These are phyloP conservation scores for Smutsia temminckii DNA, from an alignment of 2,797 vertebrate species.

Conservation along the genomic window DNA sequence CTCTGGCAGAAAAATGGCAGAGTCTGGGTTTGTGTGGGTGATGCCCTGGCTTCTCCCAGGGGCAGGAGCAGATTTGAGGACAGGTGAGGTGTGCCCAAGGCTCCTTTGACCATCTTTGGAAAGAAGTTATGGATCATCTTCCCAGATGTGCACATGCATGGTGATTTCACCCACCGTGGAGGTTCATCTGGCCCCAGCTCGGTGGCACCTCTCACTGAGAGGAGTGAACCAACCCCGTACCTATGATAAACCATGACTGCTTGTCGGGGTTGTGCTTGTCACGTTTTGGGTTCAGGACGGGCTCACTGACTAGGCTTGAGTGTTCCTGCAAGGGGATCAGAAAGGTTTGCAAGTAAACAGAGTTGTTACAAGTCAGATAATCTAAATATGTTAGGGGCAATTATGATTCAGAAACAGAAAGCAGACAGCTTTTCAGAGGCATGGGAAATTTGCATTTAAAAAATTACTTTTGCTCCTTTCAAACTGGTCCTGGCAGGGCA, in stretches of 20 bases:
- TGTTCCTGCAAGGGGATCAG: not conserved
- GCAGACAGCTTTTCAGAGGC: not conserved
- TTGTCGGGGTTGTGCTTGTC: rapidly evolving
- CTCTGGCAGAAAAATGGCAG: not conserved
- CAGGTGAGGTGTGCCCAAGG: not conserved
- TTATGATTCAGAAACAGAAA: not conserved
- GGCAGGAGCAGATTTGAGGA: not conserved
- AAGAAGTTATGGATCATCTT: not conserved
- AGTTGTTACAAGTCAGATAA: too few species aligned
- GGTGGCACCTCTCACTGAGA: not conserved
- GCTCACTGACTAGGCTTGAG: not conserved
- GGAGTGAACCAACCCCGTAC: rapidly evolving
- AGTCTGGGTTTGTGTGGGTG: too few species aligned
- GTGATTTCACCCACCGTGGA: too few species aligned
- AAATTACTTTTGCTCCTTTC: not conserved
- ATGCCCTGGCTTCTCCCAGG: not conserved
- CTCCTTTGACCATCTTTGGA: not conserved
- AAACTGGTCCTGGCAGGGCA: constrained; percentile 85
- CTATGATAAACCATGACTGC: rapidly evolving
- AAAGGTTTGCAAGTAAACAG: too few species aligned
- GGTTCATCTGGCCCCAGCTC: not conserved
- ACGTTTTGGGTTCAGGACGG: rapidly evolving
- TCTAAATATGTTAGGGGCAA: rapidly evolving
- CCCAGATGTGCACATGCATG: rapidly evolving
- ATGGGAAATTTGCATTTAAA: not conserved